Conservation (phyloP, 2,888 invertebrate genomes). For the Clitarchus hookeri region DNA sequence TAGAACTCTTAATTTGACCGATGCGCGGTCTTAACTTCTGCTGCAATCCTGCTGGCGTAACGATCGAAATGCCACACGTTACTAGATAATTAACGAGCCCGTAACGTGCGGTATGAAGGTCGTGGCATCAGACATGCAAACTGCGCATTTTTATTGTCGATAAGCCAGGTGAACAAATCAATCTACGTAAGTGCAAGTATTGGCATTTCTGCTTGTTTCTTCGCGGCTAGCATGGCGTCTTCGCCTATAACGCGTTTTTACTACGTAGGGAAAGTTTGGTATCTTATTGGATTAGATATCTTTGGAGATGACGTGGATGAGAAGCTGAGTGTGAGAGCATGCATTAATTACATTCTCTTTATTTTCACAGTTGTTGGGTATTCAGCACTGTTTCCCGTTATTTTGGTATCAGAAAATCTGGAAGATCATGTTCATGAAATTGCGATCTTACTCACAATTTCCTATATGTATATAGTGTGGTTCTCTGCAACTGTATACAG, state of each 20-base stretch:
- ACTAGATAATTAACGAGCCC: too few species aligned
- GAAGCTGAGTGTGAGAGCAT: not conserved
- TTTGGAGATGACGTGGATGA: not conserved
- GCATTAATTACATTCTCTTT: not conserved
- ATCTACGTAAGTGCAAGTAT: too few species aligned
- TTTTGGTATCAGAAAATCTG: not conserved
- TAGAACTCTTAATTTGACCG: too few species aligned
- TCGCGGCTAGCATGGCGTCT: not conserved
- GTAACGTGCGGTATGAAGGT: too few species aligned
- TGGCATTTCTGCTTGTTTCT: too few species aligned
- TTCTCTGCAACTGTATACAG: not conserved
- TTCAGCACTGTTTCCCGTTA: not conserved
- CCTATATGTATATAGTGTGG: not conserved
- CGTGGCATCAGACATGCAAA: too few species aligned
- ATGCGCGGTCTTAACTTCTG: too few species aligned
- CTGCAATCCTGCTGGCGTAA: too few species aligned
- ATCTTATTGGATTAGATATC: not conserved
- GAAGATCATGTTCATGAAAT: not conserved
- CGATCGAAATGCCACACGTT: too few species aligned
- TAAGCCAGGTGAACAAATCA: too few species aligned
- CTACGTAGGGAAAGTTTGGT: not conserved
- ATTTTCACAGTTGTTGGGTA: not conserved
- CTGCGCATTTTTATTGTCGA: too few species aligned
- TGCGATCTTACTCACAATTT: not conserved
- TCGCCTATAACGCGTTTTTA: not conserved